Percentiles rank a stretch among this genome's conserved stretches.
phyloP scores from a whole-genome alignment of 2,113 vertebrate genomes.

The Petromus typicus region DNA sequence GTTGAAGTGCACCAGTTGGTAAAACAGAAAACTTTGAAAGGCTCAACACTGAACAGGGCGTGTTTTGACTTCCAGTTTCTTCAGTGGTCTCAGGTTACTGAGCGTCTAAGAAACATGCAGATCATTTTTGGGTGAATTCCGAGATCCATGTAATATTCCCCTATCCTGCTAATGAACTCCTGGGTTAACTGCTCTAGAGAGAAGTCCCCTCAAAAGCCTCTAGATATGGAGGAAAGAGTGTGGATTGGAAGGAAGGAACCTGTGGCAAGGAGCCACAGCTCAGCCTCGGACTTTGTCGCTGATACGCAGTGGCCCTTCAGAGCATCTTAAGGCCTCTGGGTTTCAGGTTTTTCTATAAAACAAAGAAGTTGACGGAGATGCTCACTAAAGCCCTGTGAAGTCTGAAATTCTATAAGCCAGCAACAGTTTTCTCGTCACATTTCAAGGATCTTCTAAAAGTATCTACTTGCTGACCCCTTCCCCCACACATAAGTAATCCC shows the following conservation, averaged over 20 bases:
- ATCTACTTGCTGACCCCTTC: accelerated
- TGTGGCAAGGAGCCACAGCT: not conserved
- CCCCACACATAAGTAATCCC: not conserved
- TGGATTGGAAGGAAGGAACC: not conserved
- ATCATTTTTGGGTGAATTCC: not conserved
- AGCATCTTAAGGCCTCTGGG: no score
- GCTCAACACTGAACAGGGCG: not conserved
- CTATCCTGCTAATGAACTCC: not conserved
- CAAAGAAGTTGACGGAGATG: not conserved
- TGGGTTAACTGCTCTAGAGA: not conserved
- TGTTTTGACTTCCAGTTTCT: not conserved
- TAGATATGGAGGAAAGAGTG: not conserved
- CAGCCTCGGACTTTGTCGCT: not conserved
- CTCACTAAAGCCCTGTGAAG: not conserved
- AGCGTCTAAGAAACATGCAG: not conserved
- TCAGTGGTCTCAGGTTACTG: not conserved
- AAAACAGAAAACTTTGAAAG: not conserved
- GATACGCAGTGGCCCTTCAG: not conserved
- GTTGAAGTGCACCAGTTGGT: not conserved
- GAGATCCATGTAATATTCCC: accelerated
- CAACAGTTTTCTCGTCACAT: not conserved
- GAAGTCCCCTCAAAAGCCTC: not conserved
- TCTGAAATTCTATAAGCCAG: not conserved
- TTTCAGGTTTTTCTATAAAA: not conserved
- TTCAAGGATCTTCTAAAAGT: not conserved